Base-by-base conservation (phyloP, 2,888 invertebrate species). In the Drosophila aldrichi region DNA sequence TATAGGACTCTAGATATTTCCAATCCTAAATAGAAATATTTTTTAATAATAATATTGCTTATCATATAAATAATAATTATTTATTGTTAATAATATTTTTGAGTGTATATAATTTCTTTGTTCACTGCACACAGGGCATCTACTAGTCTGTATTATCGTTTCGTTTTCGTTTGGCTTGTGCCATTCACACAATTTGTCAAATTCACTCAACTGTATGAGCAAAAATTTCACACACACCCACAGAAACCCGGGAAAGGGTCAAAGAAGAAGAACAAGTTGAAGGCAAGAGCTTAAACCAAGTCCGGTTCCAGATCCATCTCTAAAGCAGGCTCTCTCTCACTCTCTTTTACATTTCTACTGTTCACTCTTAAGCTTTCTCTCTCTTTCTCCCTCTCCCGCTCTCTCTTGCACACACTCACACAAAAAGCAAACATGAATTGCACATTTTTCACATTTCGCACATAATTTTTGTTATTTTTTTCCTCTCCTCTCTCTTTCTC, bases 121-220 rank as follows among this genome's bases (percentile, higher is more conserved):
- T n/a, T n/a, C 22, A 2, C 29, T 0, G 8, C 3, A 2, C 18
- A 18, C 18, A 56, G 56, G n/a, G 56, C 43, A 56, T 43, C 41
- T 34, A 9, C 1, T 20, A 10, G 56, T 32, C 48, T 48, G 18
- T 52, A 20, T 34, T 43, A 18, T 41, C 64, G 54, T 36, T 66
- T 57, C 43, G n/a, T 44, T 73, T 49, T 44, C 51, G 25, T 65
- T 60, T 69, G 69, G 60, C 78, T 69, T 70, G 70, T 70, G 73
- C 69, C 82, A 81, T 74, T 79, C 56, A 74, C 69, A 89, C 82
- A 87, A 85, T 89, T 85, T 85, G 88, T 85, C 89, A 81, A 84
- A 85, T 79, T 89, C 84, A 89, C 72, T 89, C 89, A 87, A 73
- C 89, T 89, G 86, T 34, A 73, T 73, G 67, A 70, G 55, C 77